A percentile compares a stretch with the other conserved stretches of the same genome.
These are phyloP conservation scores for Heteromormyrus szaboi DNA, from an alignment of 2,797 vertebrate species.

Conservation along the genomic window DNA sequence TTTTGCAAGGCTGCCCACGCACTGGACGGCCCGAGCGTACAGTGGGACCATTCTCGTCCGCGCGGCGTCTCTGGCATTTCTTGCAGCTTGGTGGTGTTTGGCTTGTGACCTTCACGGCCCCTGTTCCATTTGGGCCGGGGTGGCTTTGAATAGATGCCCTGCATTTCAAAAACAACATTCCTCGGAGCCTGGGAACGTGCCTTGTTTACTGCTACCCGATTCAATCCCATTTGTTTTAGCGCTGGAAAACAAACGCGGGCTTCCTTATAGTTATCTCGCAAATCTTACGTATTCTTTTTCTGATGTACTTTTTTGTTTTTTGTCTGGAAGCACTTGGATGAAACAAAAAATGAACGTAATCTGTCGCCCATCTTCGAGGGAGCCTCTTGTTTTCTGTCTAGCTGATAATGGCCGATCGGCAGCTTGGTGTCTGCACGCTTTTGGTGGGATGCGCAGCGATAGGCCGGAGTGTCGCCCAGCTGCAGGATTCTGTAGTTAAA, in stretches of 20 bases:
- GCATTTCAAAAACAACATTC: conserved; percentile 14
- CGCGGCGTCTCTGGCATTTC: not conserved
- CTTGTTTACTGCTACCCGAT: not conserved
- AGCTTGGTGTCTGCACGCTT: not conserved
- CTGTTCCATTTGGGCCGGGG: not conserved
- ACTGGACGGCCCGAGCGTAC: not conserved
- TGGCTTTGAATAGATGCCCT: not conserved
- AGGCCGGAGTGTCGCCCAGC: not conserved
- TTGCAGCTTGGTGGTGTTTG: not conserved
- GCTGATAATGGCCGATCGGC: not conserved
- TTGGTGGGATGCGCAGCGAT: not conserved
- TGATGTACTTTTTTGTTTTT: conserved; percentile 14
- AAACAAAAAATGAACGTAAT: conserved; percentile 4
- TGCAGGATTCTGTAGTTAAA: not conserved
- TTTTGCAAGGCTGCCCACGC: not conserved
- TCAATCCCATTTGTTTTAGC: conserved; percentile 18
- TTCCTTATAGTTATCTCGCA: conserved; percentile 25
- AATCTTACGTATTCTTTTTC: conserved; percentile 16
- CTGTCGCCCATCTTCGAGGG: conserved; percentile 17
- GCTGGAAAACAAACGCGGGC: conserved; percentile 18
- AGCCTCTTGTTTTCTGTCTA: conserved; percentile 3
- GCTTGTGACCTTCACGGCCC: not conserved
- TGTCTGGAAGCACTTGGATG: not conserved
- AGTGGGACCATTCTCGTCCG: not conserved
- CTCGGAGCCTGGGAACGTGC: conserved; percentile 20